Evolutionary conservation across 1,140 invertebrate genomes (phyloP).

Genomic region (Zaprionus davidi): DNA sequence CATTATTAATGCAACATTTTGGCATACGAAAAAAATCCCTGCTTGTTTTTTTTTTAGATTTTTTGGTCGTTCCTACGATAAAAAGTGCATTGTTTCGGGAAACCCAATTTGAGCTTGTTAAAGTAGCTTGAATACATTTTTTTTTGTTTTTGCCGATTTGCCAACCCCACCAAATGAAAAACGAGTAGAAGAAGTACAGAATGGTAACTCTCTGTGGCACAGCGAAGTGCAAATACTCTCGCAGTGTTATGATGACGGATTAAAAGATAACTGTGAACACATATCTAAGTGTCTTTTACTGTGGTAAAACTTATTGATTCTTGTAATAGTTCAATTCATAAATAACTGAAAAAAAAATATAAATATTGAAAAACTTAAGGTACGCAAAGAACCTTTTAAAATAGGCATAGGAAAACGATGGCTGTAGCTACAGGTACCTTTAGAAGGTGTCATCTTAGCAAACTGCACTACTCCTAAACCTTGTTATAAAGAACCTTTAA

Average conservation of each 20-base stretch:
- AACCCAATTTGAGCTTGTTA: conserved; percentile 11
- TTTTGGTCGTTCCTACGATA: not conserved
- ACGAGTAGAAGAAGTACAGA: not conserved
- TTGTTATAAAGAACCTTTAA: too few relatives aligned
- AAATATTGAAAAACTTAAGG: too few relatives aligned
- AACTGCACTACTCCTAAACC: too few relatives aligned
- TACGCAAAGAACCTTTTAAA: too few relatives aligned
- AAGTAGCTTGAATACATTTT: conserved; percentile 1
- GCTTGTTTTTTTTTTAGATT: not conserved
- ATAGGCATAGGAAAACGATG: too few relatives aligned
- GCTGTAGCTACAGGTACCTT: too few relatives aligned
- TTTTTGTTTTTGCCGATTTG: not conserved
- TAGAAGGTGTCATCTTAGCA: not conserved
- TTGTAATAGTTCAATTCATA: not conserved
- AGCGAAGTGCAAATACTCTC: not conserved
- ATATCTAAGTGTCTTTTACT: too few relatives aligned
- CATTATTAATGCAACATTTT: conserved; percentile 9
- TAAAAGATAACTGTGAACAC: too few relatives aligned
- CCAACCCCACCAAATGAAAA: not conserved
- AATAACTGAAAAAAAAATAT: not conserved
- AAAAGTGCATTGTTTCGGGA: conserved; percentile 2
- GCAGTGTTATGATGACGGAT: too few relatives aligned
- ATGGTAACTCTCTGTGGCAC: not conserved
- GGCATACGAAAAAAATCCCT: not conserved
- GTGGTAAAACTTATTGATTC: not conserved